Conservation (phyloP, 2,797 vertebrate genomes). For the Myotis vivesi region DNA sequence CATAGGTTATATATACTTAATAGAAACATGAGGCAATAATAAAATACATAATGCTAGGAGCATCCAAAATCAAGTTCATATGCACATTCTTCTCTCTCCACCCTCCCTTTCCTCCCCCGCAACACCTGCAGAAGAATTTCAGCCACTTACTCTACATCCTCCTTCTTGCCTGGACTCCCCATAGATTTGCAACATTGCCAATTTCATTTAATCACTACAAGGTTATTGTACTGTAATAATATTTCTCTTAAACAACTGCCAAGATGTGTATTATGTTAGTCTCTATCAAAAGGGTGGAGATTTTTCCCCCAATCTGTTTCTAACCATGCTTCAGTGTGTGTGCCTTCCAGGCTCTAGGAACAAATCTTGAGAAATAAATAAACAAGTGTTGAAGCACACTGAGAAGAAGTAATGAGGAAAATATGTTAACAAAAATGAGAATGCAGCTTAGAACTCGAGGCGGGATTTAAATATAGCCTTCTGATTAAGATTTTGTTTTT, state of each 20-base stretch:
- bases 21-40: background rate
- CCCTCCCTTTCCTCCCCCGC: background rate
- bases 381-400: slow-evolving; percentile 69
- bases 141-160: background rate
- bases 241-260: slow-evolving; percentile 68
- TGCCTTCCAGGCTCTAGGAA: slow-evolving; percentile 71
- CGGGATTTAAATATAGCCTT: slow-evolving; percentile 56
- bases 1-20: background rate
- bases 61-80: background rate
- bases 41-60: background rate
- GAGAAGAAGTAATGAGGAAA: slow-evolving; percentile 43
- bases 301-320: slow-evolving; percentile 51
- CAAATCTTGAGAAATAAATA: slow-evolving; percentile 71
- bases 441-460: slow-evolving; percentile 54
- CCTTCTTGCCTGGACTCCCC: background rate
- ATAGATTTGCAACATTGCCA: background rate
- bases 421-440: slow-evolving; percentile 66
- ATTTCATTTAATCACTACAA: background rate
- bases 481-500: slow-evolving; percentile 39
- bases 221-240: slow-evolving; percentile 52
- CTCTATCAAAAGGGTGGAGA: slow-evolving; percentile 33
- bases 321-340: slow-evolving; percentile 60
- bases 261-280: slow-evolving; percentile 61
- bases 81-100: background rate
- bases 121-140: slow-evolving; percentile 23